A percentile compares a stretch with the other conserved stretches of the same genome.
These are phyloP conservation scores for Saguinus imperator DNA, from an alignment of 2,113 vertebrate species.

Conservation along the genomic window DNA sequence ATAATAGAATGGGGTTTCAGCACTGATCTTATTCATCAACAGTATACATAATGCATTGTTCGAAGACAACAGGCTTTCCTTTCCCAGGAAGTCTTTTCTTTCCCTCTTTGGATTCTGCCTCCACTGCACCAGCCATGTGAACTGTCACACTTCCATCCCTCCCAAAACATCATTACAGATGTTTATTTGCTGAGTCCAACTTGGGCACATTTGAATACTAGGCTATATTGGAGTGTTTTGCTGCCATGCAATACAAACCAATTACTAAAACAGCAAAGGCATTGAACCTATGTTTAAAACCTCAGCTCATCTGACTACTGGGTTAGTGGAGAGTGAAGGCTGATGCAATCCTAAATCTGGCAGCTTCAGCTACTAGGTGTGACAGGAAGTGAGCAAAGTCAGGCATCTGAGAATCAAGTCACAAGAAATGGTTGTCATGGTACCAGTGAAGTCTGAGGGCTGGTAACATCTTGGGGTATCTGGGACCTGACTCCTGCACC, in stretches of 20 bases:
- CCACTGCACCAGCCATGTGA: not conserved
- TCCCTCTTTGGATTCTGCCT: not conserved
- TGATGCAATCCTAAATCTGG: slow-evolving; percentile 8
- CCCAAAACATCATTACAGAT: not conserved
- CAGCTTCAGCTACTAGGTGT: not conserved
- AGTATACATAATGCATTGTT: not conserved
- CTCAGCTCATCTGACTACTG: slow-evolving; percentile 54
- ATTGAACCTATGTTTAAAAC: slow-evolving; percentile 51
- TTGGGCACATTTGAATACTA: not conserved
- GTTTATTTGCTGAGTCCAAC: not conserved
- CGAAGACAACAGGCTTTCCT: not conserved
- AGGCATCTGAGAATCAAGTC: not conserved
- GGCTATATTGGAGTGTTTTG: slow-evolving; percentile 50
- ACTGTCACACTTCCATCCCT: not conserved
- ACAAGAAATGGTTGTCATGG: not conserved
- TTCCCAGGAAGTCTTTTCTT: not conserved
- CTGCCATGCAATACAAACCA: not conserved
- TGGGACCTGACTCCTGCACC: not conserved
- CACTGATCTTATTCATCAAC: too few species aligned
- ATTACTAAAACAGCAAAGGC: slow-evolving; percentile 44
- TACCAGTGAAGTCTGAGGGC: not conserved
- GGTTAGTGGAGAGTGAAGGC: slow-evolving; percentile 26
- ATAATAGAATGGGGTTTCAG: not conserved
- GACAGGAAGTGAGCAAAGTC: slow-evolving; percentile 6
- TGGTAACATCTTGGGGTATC: not conserved